A percentile compares a stretch with the other conserved stretches of the same genome.
These are phyloP conservation scores for Caenorhabditis macrosperma DNA, from an alignment of 2,888 invertebrate species.

Conservation along the genomic window DNA sequence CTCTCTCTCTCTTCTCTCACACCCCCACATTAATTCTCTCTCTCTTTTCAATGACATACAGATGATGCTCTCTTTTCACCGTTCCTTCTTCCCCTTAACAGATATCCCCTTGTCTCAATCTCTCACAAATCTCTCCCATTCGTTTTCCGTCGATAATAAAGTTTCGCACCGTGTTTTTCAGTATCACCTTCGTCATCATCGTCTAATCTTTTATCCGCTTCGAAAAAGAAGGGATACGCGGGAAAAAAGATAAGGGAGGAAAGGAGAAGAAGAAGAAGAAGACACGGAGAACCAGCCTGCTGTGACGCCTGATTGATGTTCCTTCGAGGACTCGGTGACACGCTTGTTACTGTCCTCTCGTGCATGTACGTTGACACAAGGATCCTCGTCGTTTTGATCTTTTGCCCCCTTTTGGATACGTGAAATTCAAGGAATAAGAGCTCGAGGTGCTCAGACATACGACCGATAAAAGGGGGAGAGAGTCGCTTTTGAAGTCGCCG, in stretches of 20 bases:
- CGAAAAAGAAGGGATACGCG: constrained; percentile 18
- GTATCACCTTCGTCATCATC: constrained; percentile 8
- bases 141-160: constrained; percentile 41
- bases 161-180: constrained; percentile 57
- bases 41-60: background rate
- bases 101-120: background rate
- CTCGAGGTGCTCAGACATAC: background rate
- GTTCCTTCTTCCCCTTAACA: background rate
- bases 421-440: too few species aligned
- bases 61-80: constrained; percentile 2
- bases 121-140: background rate
- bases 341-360: constrained; percentile 49
- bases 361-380: background rate
- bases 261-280: background rate
- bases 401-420: too few species aligned
- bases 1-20: constrained; percentile 54
- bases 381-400: too few species aligned
- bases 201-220: constrained; percentile 19
- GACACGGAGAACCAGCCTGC: constrained; percentile 28
- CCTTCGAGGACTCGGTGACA: constrained; percentile 26
- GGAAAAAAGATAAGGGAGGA: constrained; percentile 16
- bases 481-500: background rate
- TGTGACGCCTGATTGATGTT: constrained; percentile 47
- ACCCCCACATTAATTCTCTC: background rate
- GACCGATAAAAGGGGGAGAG: too few species aligned